phyloP scores from a whole-genome alignment of 1,140 invertebrate species.

The Drosophila funebris region DNA sequence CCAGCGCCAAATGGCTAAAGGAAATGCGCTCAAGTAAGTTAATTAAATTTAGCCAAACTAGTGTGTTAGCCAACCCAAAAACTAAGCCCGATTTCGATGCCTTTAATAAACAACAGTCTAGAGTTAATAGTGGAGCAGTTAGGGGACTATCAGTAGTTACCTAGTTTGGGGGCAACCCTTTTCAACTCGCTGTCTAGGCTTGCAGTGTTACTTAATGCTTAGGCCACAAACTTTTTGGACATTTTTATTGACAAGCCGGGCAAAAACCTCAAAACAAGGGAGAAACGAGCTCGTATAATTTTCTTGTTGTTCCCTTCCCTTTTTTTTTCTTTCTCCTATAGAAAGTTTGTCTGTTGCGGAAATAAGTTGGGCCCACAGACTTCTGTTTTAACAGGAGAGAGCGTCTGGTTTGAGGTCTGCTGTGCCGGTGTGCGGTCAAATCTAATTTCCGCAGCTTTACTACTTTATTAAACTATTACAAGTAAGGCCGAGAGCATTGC shows the following conservation, averaged over 20 bases:
- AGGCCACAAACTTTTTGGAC: conserved; percentile 76
- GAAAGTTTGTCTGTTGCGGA: conserved; percentile 64
- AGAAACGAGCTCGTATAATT: conserved; percentile 36
- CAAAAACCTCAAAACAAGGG: conserved; percentile 53
- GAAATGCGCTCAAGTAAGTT: conserved; percentile 70
- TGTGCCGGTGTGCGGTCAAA: conserved; percentile 75
- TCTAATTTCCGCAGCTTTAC: conserved; percentile 82
- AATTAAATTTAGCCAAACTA: conserved; percentile 73
- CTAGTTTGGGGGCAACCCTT: conserved; percentile 55
- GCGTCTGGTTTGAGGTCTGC: conserved; percentile 26
- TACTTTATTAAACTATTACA: conserved; percentile 83
- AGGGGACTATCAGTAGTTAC: neutral
- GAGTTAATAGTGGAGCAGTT: neutral
- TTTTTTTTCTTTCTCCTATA: conserved; percentile 26
- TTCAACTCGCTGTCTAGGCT: conserved; percentile 39
- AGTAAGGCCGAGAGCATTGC: conserved; percentile 58
- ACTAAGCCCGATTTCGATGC: neutral
- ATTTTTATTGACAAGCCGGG: conserved; percentile 78
- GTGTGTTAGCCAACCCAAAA: neutral
- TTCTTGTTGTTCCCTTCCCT: too few species aligned
- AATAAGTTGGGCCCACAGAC: conserved; percentile 47
- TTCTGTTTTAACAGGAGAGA: conserved; percentile 26
- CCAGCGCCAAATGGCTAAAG: conserved; percentile 19
- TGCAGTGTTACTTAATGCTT: conserved; percentile 68
- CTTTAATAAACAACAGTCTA: conserved; percentile 49